Percentiles rank a stretch among this genome's conserved stretches.
Conservation (phyloP, 2,888 invertebrate species). For the Lasioglossum villosulum region DNA sequence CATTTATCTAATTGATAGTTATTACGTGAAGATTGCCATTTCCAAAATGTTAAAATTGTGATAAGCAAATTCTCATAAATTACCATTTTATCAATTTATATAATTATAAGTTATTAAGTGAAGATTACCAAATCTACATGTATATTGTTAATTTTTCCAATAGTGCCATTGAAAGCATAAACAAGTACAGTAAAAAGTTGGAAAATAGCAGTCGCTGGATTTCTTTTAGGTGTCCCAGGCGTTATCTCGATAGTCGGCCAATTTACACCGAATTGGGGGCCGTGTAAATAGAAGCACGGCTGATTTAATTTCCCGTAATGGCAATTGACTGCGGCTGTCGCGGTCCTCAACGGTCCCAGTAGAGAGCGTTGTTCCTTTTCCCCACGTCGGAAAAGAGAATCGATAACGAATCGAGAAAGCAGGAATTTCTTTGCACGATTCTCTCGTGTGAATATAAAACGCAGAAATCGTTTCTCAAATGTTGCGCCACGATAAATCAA, state of each 20-base stretch:
- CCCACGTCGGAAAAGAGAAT: constrained; percentile 11
- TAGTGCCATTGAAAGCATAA: background rate
- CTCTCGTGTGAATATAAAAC: background rate
- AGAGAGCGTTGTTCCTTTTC: constrained; percentile 37
- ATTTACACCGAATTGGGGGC: constrained; percentile 59
- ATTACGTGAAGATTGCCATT: too few species aligned
- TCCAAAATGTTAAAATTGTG: too few species aligned
- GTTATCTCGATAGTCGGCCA: constrained; percentile 55
- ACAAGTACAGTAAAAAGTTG: background rate
- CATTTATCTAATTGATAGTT: too few species aligned
- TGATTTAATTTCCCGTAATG: constrained; percentile 82
- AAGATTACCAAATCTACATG: too few species aligned
- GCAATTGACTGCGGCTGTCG: constrained; percentile 74
- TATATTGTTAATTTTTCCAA: background rate
- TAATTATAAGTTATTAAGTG: too few species aligned
- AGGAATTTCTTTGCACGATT: background rate
- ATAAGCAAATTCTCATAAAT: too few species aligned
- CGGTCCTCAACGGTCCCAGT: constrained; percentile 42
- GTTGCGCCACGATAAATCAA: background rate
- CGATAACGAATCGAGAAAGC: background rate
- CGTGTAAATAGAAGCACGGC: constrained; percentile 77
- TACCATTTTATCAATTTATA: too few species aligned
- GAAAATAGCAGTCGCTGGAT: background rate
- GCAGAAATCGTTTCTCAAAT: background rate
- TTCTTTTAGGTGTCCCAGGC: constrained; percentile 2